Conservation (phyloP, 1,140 invertebrate species). For the Acromyrmex echinatior region DNA sequence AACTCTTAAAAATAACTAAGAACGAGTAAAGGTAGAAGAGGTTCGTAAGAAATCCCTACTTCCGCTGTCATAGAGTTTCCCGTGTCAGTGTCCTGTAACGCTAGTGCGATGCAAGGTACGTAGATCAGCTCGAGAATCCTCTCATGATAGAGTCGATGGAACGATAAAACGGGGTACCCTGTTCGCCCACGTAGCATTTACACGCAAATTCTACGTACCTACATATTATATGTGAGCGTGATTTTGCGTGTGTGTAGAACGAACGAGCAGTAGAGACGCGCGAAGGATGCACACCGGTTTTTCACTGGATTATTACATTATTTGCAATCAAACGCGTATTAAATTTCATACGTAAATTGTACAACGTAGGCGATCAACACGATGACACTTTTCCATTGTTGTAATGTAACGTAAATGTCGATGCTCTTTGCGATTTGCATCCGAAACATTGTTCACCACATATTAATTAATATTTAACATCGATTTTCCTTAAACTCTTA, state of each 20-base stretch:
- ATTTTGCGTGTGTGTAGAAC: constrained; percentile 48
- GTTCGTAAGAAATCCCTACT: too few species aligned
- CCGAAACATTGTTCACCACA: too few species aligned
- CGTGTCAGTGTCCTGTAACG: background rate
- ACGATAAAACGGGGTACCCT: constrained; percentile 67
- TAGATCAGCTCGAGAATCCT: constrained; percentile 32
- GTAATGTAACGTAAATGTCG: too few species aligned
- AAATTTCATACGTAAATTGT: constrained; percentile 38
- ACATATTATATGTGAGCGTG: constrained; percentile 6
- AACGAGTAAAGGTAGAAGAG: too few species aligned
- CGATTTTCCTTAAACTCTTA: too few species aligned
- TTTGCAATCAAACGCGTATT: constrained; percentile 45
- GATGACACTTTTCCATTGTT: too few species aligned
- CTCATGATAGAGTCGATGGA: constrained; percentile 65
- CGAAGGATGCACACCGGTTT: constrained; percentile 62
- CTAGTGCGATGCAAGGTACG: background rate
- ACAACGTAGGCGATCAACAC: background rate
- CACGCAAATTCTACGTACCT: background rate
- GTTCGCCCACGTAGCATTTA: constrained; percentile 72
- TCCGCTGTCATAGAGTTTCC: too few species aligned
- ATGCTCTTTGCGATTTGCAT: too few species aligned
- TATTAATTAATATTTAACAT: too few species aligned
- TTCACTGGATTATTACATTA: constrained; percentile 54
- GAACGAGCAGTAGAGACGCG: background rate
- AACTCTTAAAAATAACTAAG: too few species aligned